Percentiles rank a stretch among this genome's conserved stretches.
Evolutionary conservation across 1,140 invertebrate genomes (phyloP).

Genomic region (Cyclargus thomasi): DNA sequence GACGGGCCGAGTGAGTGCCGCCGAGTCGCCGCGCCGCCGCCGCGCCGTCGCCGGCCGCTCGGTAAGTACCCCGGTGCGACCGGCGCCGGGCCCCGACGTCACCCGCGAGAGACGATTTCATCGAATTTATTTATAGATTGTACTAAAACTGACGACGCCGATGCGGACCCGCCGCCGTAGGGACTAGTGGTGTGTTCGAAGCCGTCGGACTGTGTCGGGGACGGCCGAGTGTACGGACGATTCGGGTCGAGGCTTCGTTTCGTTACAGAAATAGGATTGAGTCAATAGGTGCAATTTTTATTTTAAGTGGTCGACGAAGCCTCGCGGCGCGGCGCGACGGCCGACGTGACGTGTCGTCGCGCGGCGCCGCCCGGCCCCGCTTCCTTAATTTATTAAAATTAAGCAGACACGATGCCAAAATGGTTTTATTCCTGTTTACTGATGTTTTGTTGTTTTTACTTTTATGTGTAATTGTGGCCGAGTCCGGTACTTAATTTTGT

Average conservation of each 20-base stretch:
- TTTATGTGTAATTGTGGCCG: slow-evolving; percentile 73
- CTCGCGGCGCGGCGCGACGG: slow-evolving; percentile 26
- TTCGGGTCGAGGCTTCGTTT: slow-evolving; percentile 61
- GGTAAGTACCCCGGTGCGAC: slow-evolving; percentile 36
- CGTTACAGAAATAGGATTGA: slow-evolving; percentile 61
- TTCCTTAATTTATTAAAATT: slow-evolving; percentile 66
- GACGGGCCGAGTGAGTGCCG: slow-evolving; percentile 36
- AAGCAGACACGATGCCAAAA: slow-evolving; percentile 72
- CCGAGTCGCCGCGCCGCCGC: slow-evolving; percentile 28
- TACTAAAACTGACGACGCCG: slow-evolving; percentile 65
- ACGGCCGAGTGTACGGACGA: slow-evolving; percentile 30
- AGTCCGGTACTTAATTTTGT: slow-evolving; percentile 67
- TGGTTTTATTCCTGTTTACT: slow-evolving; percentile 73
- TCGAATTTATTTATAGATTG: slow-evolving; percentile 71
- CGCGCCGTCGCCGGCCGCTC: slow-evolving; percentile 25
- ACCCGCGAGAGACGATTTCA: slow-evolving; percentile 66
- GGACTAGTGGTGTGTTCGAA: slow-evolving; percentile 63
- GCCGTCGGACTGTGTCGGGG: slow-evolving; percentile 43
- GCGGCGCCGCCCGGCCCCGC: slow-evolving; percentile 32
- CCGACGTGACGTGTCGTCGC: slow-evolving; percentile 22
- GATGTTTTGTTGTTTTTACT: slow-evolving; percentile 71
- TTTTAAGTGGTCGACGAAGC: slow-evolving; percentile 51
- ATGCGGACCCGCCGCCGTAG: slow-evolving; percentile 51
- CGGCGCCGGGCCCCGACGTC: slow-evolving; percentile 33
- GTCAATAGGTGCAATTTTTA: slow-evolving; percentile 72